Base-by-base conservation (phyloP, 37 sponge, comb jelly and placozoan genomes). In the Lycopodina hypogea region DNA sequence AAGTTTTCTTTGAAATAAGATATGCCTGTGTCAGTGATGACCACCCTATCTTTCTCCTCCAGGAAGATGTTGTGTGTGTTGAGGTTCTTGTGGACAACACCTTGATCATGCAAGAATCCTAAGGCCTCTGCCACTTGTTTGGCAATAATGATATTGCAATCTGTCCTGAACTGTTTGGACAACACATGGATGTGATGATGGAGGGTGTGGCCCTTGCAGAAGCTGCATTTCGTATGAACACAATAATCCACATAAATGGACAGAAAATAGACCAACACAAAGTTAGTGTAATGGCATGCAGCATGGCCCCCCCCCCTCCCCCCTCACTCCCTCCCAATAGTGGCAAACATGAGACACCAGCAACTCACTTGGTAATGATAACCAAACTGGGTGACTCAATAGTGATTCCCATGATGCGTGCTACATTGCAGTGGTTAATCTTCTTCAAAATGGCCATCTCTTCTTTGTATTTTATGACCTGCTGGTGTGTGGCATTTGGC, bases 361-460 rank as follows among this genome's bases (percentile, higher is more conserved):
- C 50, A 34, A 68, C 76, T 42, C 73, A 95, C 96, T 86, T 92
- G 15, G 97, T 96, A 56, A 96, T 75, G 30, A 96, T 93, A 45
- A 91, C 94, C 48, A 96, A 65, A 69, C 93, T 81, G 19, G 97
- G 97, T 0, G 89, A 87, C 6, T 72, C 87, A 30, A 90, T 69
- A 42, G 91, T 90, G 0, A 84, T 89, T 24, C 97, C 97, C 97
- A 96, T 96, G 78, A 96, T 93, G 59, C 93, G 76, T n/a, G 91
- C 91, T 0, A 96, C 75, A 68, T 96, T 96, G 57, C 93, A 90
- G 48, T 96, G 97, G 3, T 93, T 81, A 3, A 75, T 89, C 69
- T 90, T 87, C 75, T 89, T 85, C 78, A 96, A 50, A 40, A 90
- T 69, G 22, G 88, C 45, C 48, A 90, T 94, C 69, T 96, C 94